These are phyloP conservation scores for Drosophila virilis DNA, from an alignment of 1,140 invertebrate species.

Conservation along the genomic window DNA sequence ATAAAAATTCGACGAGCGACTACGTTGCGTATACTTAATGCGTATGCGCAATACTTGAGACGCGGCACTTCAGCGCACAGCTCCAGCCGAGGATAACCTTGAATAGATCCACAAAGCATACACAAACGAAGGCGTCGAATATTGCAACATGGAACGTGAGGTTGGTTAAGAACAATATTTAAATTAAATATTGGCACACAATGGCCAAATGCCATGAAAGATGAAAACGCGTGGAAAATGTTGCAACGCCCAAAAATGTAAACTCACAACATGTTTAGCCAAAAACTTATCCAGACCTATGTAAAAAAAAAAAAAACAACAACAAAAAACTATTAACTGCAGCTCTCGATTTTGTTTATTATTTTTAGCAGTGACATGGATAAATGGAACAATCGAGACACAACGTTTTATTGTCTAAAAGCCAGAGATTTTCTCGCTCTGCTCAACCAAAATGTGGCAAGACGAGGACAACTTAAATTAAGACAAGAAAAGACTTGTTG, in stretches of 20 bases:
- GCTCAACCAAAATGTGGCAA: slow-evolving; percentile 11
- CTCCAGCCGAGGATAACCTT: slow-evolving; percentile 62
- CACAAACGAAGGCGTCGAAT: slow-evolving; percentile 54
- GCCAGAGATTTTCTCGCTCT: slow-evolving; percentile 17
- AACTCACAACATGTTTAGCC: slow-evolving; percentile 46
- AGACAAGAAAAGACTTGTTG: background rate
- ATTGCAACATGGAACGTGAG: slow-evolving; percentile 69
- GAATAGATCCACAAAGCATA: slow-evolving; percentile 49
- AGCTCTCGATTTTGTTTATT: slow-evolving; percentile 42
- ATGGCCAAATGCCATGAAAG: slow-evolving; percentile 37
- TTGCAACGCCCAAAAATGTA: slow-evolving; percentile 51
- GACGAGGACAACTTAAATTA: slow-evolving; percentile 4
- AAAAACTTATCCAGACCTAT: slow-evolving; percentile 40
- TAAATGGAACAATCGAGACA: slow-evolving; percentile 26
- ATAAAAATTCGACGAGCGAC: slow-evolving; percentile 40
- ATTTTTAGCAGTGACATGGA: slow-evolving; percentile 69
- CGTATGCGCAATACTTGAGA: slow-evolving; percentile 60
- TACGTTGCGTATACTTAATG: slow-evolving; percentile 68
- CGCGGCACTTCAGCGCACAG: slow-evolving; percentile 52
- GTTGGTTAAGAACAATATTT: slow-evolving; percentile 82
- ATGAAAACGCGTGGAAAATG: slow-evolving; percentile 38
- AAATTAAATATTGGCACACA: slow-evolving; percentile 81
- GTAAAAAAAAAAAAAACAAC: slow-evolving; percentile 63
- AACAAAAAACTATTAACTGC: slow-evolving; percentile 65
- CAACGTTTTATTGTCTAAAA: slow-evolving; percentile 36